Evolutionary conservation across 2,113 vertebrate species (phyloP), one percentile per base, ranked within the genome.

Genomic region (Corynorhinus townsendii): DNA sequence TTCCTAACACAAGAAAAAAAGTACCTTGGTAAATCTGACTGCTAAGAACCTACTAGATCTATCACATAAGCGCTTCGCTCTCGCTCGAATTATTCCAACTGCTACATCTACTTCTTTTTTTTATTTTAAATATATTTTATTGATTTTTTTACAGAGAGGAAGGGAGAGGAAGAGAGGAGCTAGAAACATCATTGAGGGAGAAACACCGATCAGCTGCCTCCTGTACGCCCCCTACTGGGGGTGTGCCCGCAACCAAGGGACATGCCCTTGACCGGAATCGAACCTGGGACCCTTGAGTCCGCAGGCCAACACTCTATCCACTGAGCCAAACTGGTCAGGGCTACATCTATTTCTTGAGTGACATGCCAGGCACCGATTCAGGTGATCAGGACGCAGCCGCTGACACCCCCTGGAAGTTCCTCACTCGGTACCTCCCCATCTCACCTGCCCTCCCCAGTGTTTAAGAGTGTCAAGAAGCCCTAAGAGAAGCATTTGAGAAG

Each of bases 351-450:
- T 40, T 80, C 76, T 59, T 30, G 38, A 26, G 8, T 82, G 12
- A 49, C 0, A 0, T 28, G 35, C 26, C 68, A 83, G 17, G 45
- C n/a, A 38, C 9, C 12, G 26, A 28, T n/a, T 4, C 7, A 45
- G 49, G 16, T 10, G 30, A 11, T 56, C 22, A 10, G 33, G 45
- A 79, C 2, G 3, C 38, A 47, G 20, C 59, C 81, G 19, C 33
- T 9, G 17, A 49, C 7, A 11, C 56, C 45, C 82, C 64, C 12
- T 68, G 4, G 17, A 52, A 59, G 16, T 4, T 3, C 56, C 47
- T 33, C 49, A 15, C 28, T 11, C 22, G 16, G 79, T 11, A 38
- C n/a, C 19, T 33, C 26, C 24, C 47, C 43, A 35, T 26, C 19
- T 24, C 10, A 3, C 26, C 56, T 28, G 59, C 26, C 22, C 69